A percentile compares a stretch with the other conserved stretches of the same genome.
phyloP scores from a whole-genome alignment of 2,113 vertebrate genomes.

The Oriolus oriolus region DNA sequence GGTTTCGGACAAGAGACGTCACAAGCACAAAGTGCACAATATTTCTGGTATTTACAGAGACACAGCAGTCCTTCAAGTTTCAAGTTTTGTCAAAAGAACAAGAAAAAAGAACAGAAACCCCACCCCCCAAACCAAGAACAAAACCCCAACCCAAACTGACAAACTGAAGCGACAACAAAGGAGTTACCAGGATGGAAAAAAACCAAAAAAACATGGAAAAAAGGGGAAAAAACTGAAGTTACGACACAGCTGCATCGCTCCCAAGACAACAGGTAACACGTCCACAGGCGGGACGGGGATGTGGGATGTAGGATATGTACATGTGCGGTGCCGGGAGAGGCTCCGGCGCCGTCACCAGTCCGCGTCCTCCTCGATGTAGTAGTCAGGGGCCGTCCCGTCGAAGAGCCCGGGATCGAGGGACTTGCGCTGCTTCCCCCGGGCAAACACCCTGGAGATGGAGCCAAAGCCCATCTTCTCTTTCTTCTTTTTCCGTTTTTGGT shows the following conservation, averaged over 20 bases:
- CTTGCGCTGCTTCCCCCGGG: slow-evolving; percentile 94
- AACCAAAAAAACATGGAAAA: background rate
- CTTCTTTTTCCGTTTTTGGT: slow-evolving; percentile 94
- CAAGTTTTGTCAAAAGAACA: slow-evolving; percentile 83
- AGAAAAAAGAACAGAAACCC: background rate
- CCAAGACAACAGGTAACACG: slow-evolving; percentile 76
- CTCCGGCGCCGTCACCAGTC: slow-evolving; percentile 87
- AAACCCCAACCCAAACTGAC: slow-evolving; percentile 23
- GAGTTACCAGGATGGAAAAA: slow-evolving; percentile 25
- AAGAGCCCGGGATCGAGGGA: slow-evolving; percentile 95
- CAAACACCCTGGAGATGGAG: slow-evolving; percentile 95
- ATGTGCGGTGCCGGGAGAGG: background rate
- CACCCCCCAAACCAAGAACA: background rate
- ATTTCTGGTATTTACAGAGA: slow-evolving; percentile 93
- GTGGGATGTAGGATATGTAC: slow-evolving; percentile 72
- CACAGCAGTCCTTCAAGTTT: slow-evolving; percentile 99
- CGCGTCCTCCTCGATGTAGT: slow-evolving; percentile 99
- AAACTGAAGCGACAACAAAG: slow-evolving; percentile 68
- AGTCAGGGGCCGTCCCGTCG: slow-evolving; percentile 95
- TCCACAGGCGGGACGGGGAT: slow-evolving; percentile 71
- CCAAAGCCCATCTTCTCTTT: slow-evolving; percentile 90
- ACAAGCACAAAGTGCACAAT: slow-evolving; percentile 91
- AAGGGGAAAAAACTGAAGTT: slow-evolving; percentile 66
- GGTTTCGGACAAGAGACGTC: slow-evolving; percentile 85
- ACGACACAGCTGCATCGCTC: slow-evolving; percentile 76